Conservation (phyloP, 2,888 invertebrate genomes). For the Sylvicola cinctus region DNA sequence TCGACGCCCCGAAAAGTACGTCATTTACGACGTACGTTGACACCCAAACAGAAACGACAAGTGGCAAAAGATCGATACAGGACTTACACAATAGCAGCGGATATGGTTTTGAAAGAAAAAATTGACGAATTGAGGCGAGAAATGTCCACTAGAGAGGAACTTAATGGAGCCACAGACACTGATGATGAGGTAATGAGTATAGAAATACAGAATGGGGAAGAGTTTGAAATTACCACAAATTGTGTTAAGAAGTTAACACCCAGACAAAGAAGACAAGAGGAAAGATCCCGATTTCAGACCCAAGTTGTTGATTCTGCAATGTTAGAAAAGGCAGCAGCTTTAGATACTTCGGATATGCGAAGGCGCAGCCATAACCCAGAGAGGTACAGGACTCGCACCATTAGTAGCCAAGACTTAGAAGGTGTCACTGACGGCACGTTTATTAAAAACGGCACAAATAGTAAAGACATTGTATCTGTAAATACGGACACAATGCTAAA, state of each 20-base stretch:
- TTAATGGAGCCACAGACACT: slow-evolving; percentile 1
- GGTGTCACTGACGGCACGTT: too few relatives aligned
- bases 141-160: background rate
- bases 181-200: slow-evolving; percentile 9
- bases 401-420: slow-evolving; percentile 17
- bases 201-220: slow-evolving; percentile 7
- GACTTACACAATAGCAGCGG: slow-evolving; percentile 59
- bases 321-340: slow-evolving; percentile 4
- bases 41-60: slow-evolving; percentile 58
- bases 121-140: slow-evolving; percentile 9
- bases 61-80: slow-evolving; percentile 59
- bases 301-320: slow-evolving; percentile 26
- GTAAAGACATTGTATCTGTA: too few relatives aligned
- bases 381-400: slow-evolving; percentile 50
- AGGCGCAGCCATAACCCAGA: slow-evolving; percentile 44
- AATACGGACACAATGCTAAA: too few relatives aligned
- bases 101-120: slow-evolving; percentile 23
- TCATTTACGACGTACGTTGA: slow-evolving; percentile 26
- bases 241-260: slow-evolving; percentile 17
- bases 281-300: slow-evolving; percentile 48
- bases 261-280: slow-evolving; percentile 41
- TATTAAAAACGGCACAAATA: too few relatives aligned
- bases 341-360: slow-evolving; percentile 22
- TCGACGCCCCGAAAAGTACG: slow-evolving; percentile 47
- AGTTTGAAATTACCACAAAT: background rate